Base-by-base conservation (phyloP, 2,797 vertebrate species). In the Propithecus deckenii region DNA sequence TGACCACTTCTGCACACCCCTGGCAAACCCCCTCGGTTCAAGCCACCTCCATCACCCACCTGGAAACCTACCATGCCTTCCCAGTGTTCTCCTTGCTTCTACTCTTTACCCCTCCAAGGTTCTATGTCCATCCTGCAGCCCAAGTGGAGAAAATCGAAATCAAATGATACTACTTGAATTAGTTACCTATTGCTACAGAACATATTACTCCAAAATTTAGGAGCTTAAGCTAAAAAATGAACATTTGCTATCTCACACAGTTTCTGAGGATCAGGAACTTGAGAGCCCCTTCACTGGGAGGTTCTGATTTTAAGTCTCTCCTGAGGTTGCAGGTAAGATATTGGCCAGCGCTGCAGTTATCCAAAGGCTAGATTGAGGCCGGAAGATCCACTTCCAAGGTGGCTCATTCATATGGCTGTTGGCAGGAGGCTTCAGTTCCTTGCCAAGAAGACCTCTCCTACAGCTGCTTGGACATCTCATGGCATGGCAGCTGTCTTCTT, bases 241-340 rank as follows among this genome's bases (percentile, higher is more conserved):
- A 30, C 32, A 22, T 28, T 12, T 28, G 22, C 7, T 7, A 25
- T 72, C 59, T 92, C 38, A 0, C 12, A 52, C 4, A 38, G n/a
- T 69, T 88, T 91, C 86, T 92, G 55, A 93, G 63, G 32, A 71
- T 76, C 75, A 38, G 71, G n/a, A 91, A 72, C 14, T 72, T n/a
- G 41, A 35, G 28, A 50, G 22, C 20, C 35, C 46, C 65, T 86
- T 80, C 78, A 14, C 52, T 48, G 52, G 35, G 75, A 20, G 18
- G 8, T 78, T 38, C 52, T 89, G 32, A 88, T 48, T 48, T 41
- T 9, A 38, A 52, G 8, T 43, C 35, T 57, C 61, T 65, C 3
- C 18, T 22, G 18, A 63, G 28, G 7, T 59, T 35, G 5, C 2
- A 22, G n/a, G 46, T 25, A 35, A 43, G 43, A 63, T 23, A 7